phyloP scores from a whole-genome alignment of 2,888 invertebrate genomes.

The Ellobium chinense region DNA sequence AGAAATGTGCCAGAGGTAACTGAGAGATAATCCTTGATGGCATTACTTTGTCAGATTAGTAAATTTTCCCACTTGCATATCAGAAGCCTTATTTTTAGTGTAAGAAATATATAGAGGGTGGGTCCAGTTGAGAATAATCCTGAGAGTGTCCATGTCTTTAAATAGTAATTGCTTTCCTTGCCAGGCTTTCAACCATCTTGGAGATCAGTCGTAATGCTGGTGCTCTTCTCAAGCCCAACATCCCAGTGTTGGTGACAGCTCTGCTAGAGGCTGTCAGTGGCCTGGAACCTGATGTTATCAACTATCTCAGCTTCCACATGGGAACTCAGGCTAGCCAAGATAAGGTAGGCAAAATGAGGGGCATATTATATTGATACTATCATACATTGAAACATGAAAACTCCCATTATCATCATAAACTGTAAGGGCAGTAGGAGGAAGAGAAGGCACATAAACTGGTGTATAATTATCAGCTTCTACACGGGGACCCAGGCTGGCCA shows the following conservation, averaged over 20 bases:
- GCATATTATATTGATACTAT: too few relatives aligned
- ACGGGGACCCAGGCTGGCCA: conserved; percentile 84
- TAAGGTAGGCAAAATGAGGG: too few relatives aligned
- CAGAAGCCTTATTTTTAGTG: not conserved
- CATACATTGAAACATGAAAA: too few relatives aligned
- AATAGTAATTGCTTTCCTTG: conserved; percentile 3
- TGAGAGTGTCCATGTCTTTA: not conserved
- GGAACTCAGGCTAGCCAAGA: conserved; percentile 84
- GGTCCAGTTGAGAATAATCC: not conserved
- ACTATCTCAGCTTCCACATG: conserved; percentile 88
- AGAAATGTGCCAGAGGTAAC: too few relatives aligned
- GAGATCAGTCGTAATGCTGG: conserved; percentile 90
- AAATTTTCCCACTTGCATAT: too few relatives aligned
- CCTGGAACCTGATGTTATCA: conserved; percentile 89
- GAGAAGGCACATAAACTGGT: too few relatives aligned
- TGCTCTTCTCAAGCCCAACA: conserved; percentile 88
- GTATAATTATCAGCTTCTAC: conserved; percentile 88
- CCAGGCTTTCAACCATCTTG: conserved; percentile 90
- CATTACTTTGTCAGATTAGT: too few relatives aligned
- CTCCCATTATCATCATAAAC: too few relatives aligned
- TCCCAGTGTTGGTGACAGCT: conserved; percentile 89
- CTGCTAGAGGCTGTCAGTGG: conserved; percentile 88
- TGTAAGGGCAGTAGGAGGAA: too few relatives aligned
- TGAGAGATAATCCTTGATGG: too few relatives aligned
- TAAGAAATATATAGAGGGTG: not conserved